Base-by-base conservation (phyloP, 1,140 invertebrate species). In the Temnothorax nylanderi region DNA sequence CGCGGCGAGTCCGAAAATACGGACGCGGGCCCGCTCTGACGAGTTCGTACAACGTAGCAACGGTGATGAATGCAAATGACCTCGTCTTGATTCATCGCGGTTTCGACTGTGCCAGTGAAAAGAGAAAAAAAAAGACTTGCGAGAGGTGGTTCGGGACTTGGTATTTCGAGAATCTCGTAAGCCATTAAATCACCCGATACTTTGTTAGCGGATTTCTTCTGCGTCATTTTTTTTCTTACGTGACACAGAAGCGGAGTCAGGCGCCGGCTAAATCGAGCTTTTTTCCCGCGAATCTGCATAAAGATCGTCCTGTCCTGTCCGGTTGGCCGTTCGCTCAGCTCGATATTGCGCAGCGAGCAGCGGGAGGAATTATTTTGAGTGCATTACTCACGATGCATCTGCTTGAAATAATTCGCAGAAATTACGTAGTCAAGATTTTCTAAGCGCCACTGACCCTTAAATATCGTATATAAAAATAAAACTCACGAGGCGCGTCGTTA, bases 331-430 rank as follows among this genome's bases (percentile, higher is more conserved):
- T n/a, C 13, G 49, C 65, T 26, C 65, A 4, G 26, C 76, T 87
- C 72, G 60, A 56, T 76, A 87, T 54, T 85, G 47, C 81, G 81
- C 78, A 87, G 67, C 58, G 37, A 54, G 7, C 16, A 64, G 74
- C 60, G 47, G 26, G 34, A 87, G 64, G 18, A 71, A 77, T 87
- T 87, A 87, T 87, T 87, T 87, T 77, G 34, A 87, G 86, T 85
- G 64, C 58, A 67, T 87, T 87, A 85, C 71, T 87, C 71, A 87
- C 64, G n/a, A 18, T 76, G 81, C 86, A 87, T 87, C 81, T 76
- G 86, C 54, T 69, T 16, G 69, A 85, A 67, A 71, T 87, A 58
- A 87, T 87, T 87, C 86, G 56, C 8, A 64, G 80, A 75, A 87
- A 85, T 85, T 87, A 84, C 54, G 41, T 72, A 71, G 74, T n/a